Conservation (phyloP, 2,888 invertebrate genomes). For the Spatulosminthurus flaviceps region DNA sequence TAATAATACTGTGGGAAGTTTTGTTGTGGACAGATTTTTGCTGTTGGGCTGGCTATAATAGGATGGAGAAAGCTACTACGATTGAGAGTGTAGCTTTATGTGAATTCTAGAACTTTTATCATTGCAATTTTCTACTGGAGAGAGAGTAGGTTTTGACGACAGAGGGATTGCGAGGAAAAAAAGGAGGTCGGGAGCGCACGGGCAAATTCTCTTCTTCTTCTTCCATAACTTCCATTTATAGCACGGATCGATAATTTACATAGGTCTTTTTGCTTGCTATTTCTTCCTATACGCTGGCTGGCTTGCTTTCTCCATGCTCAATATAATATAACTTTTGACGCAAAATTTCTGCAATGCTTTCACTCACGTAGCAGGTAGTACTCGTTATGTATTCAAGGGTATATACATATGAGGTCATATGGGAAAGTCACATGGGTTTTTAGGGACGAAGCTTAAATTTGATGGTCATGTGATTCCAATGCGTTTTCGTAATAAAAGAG, state of each 20-base stretch:
- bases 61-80: constrained; percentile 10
- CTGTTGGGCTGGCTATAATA: background rate
- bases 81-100: background rate
- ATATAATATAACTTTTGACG: background rate
- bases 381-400: too few relatives aligned
- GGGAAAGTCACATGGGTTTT: background rate
- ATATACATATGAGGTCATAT: too few relatives aligned
- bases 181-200: constrained; percentile 61
- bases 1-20: background rate
- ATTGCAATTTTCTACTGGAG: background rate
- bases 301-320: background rate
- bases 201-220: constrained; percentile 42
- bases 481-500: too few relatives aligned
- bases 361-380: too few relatives aligned
- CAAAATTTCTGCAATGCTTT: background rate
- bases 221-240: background rate
- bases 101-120: constrained; percentile 9
- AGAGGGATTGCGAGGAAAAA: background rate
- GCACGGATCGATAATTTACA: background rate
- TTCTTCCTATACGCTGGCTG: too few relatives aligned
- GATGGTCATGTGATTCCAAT: too few relatives aligned
- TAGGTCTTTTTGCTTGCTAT: background rate
- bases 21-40: background rate
- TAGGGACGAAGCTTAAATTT: background rate
- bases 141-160: too few relatives aligned